Percentiles rank a stretch among this genome's conserved stretches.
These are phyloP conservation scores for Drosophila tsacasi DNA, from an alignment of 1,140 invertebrate species.

Conservation along the genomic window DNA sequence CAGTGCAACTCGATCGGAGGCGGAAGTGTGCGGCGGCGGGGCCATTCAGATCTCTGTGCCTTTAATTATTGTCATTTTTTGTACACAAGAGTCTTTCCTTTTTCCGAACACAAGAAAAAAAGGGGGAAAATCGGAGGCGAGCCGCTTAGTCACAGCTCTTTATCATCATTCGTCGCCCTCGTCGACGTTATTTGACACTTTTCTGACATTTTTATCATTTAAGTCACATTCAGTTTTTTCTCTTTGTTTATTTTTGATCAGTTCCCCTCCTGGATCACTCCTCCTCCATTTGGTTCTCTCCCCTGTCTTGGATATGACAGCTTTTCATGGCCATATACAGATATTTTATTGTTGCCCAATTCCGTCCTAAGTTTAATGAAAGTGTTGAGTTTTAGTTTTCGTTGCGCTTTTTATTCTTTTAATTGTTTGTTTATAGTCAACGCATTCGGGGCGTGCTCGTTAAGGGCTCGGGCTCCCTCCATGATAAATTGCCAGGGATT, in stretches of 20 bases:
- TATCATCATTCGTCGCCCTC: conserved; percentile 82
- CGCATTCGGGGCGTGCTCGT: conserved; percentile 61
- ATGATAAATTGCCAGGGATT: conserved; percentile 67
- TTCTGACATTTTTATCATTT: conserved; percentile 81
- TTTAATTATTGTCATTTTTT: conserved; percentile 81
- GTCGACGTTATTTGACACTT: conserved; percentile 78
- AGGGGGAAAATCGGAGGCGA: conserved; percentile 26
- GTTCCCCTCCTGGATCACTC: neutral
- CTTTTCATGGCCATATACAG: conserved; percentile 61
- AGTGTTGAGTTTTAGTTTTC: conserved; percentile 80
- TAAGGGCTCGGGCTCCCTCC: conserved; percentile 51
- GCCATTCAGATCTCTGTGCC: conserved; percentile 67
- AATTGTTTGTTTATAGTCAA: conserved; percentile 83
- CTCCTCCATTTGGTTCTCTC: neutral
- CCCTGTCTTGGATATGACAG: conserved; percentile 52
- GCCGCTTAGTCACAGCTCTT: conserved; percentile 74
- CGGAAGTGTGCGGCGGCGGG: conserved; percentile 31
- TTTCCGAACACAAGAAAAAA: neutral
- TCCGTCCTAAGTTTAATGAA: conserved; percentile 65
- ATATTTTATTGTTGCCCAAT: conserved; percentile 82
- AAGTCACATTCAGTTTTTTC: conserved; percentile 71
- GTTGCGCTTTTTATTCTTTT: conserved; percentile 66
- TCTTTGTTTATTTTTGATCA: conserved; percentile 48
- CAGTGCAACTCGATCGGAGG: conserved; percentile 62
- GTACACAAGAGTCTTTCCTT: conserved; percentile 5